Percentiles rank a stretch among this genome's conserved stretches.
Conservation (phyloP, 2,888 invertebrate genomes). For the Odontomyia ornata region DNA sequence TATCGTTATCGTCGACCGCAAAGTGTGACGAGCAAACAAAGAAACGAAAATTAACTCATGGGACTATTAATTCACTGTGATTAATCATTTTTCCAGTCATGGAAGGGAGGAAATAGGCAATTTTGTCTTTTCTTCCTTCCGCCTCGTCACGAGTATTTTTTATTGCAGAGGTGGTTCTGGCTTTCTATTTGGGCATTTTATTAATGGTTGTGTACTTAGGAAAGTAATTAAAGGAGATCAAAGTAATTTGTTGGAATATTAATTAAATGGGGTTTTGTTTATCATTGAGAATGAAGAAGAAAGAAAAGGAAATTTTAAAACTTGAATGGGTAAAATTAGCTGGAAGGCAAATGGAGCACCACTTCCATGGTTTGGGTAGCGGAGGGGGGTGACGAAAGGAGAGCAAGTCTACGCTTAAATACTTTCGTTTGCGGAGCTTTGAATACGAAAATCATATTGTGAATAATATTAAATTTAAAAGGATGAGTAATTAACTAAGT, state of each 20-base stretch:
- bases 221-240: constrained; percentile 17
- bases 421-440: too few species aligned
- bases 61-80: constrained; percentile 22
- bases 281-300: neutral
- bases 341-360: too few species aligned
- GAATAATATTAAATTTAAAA: too few species aligned
- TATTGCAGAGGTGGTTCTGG: neutral
- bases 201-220: constrained; percentile 27
- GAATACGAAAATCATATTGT: too few species aligned
- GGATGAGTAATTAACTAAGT: too few species aligned
- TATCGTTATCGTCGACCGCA: too few species aligned
- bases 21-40: too few species aligned
- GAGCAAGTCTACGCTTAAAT: too few species aligned
- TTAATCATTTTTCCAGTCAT: constrained; percentile 24
- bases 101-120: neutral
- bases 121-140: neutral
- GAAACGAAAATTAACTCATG: neutral
- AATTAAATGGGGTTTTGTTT: constrained; percentile 20
- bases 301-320: too few species aligned
- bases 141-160: neutral
- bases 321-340: too few species aligned
- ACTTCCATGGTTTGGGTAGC: too few species aligned
- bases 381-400: too few species aligned
- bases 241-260: constrained; percentile 31
- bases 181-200: constrained; percentile 1